Evolutionary conservation across 2,113 vertebrate genomes (phyloP).

Genomic region (Apodemus sylvaticus): DNA sequence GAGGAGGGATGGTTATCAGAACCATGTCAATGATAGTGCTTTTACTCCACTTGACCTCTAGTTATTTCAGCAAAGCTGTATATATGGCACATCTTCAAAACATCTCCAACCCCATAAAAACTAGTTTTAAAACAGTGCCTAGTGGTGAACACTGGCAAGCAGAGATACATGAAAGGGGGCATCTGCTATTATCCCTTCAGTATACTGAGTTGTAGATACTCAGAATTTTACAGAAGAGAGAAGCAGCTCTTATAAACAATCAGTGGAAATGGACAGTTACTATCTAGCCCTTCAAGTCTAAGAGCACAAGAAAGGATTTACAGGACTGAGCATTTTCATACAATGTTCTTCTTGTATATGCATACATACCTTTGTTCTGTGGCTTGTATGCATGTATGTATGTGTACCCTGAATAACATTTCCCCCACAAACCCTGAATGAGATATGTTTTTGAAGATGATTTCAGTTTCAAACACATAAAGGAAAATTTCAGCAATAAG

Average conservation of each 20-base stretch:
- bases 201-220: background rate
- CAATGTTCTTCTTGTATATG: background rate
- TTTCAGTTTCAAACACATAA: constrained; percentile 30
- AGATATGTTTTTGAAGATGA: background rate
- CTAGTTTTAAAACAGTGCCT: background rate
- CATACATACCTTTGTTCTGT: background rate
- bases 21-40: background rate
- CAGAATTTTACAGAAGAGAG: background rate
- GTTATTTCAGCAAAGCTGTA: background rate
- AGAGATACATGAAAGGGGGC: background rate
- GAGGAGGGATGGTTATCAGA: background rate
- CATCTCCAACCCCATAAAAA: background rate
- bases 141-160: background rate
- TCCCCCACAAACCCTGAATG: background rate
- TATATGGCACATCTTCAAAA: background rate
- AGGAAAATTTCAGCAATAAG: background rate
- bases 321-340: background rate
- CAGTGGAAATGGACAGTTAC: background rate
- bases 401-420: background rate
- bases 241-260: background rate
- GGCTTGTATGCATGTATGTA: background rate
- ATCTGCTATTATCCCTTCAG: background rate
- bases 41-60: background rate
- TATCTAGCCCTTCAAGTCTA: background rate
- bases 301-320: background rate